Evolutionary conservation across 2,888 invertebrate genomes (phyloP).

Genomic region (Cistogaster globosa): DNA sequence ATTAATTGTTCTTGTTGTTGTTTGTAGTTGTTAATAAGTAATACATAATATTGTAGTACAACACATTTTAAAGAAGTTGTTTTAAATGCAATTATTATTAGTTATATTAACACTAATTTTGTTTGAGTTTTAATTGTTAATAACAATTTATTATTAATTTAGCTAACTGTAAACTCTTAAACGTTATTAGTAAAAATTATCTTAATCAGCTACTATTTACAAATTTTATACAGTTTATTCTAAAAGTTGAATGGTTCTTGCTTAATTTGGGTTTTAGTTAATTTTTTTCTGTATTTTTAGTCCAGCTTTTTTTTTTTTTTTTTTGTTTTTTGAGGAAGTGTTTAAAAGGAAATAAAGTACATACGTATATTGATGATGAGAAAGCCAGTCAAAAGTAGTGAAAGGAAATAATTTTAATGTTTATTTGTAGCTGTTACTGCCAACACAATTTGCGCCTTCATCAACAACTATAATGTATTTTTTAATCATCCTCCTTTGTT

Average conservation of each 20-base stretch:
- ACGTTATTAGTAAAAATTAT: slow-evolving; percentile 9
- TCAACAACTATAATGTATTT: slow-evolving; percentile 54
- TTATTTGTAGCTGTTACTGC: slow-evolving; percentile 45
- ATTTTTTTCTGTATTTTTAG: neutral
- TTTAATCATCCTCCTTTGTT: slow-evolving; percentile 7
- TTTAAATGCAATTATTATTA: slow-evolving; percentile 46
- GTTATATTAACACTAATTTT: neutral
- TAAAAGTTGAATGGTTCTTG: neutral
- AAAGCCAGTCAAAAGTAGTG: neutral
- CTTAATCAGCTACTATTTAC: slow-evolving; percentile 51
- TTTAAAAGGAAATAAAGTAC: neutral
- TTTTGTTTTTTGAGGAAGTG: slow-evolving; percentile 7
- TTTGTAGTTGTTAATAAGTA: slow-evolving; percentile 26
- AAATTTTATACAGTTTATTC: slow-evolving; percentile 43
- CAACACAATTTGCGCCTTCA: slow-evolving; percentile 61
- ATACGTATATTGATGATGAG: neutral
- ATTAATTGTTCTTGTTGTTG: neutral
- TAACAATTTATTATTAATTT: slow-evolving; percentile 20
- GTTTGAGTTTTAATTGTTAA: neutral
- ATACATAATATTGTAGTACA: slow-evolving; percentile 34
- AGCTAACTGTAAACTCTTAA: slow-evolving; percentile 41
- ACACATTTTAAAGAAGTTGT: slow-evolving; percentile 29
- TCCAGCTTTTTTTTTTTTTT: neutral
- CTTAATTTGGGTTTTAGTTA: neutral
- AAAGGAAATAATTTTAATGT: slow-evolving; percentile 2